Conservation (phyloP, 2,113 vertebrate species). For the Clarias batrachus region DNA sequence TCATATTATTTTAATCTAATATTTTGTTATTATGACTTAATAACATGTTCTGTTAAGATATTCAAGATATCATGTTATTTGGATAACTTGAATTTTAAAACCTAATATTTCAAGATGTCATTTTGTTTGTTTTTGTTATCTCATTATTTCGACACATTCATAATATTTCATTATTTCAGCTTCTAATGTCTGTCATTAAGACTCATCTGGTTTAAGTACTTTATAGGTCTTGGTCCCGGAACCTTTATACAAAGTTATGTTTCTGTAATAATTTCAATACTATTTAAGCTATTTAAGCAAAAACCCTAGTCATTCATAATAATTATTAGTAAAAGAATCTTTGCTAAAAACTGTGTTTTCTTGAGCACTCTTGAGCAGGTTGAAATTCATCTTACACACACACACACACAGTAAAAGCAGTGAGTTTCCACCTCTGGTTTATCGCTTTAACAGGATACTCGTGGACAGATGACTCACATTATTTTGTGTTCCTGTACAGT, state of each 20-base stretch:
- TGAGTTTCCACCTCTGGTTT: conserved; percentile 2
- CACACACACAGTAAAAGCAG: no score
- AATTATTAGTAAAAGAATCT: not conserved
- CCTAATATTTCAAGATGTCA: no score
- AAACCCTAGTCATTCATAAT: not conserved
- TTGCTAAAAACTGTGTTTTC: not conserved
- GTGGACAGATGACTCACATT: not conserved
- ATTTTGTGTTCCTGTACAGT: not conserved
- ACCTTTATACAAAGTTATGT: not conserved
- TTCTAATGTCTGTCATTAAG: not conserved
- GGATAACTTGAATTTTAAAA: no score
- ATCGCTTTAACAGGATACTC: not conserved
- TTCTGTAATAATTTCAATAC: not conserved
- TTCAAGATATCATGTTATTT: no score
- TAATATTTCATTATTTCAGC: not conserved
- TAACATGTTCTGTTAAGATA: no score
- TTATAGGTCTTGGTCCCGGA: not conserved
- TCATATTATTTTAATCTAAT: no score
- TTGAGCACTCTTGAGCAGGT: not conserved
- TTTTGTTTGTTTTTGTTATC: no score
- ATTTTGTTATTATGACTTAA: no score
- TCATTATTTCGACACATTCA: no score
- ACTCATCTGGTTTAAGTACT: not conserved
- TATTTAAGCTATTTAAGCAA: not conserved
- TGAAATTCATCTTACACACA: not conserved